Percentiles rank a stretch among this genome's conserved stretches.
Conservation (phyloP, 2,888 invertebrate species). For the Lithophane semibrunnea region DNA sequence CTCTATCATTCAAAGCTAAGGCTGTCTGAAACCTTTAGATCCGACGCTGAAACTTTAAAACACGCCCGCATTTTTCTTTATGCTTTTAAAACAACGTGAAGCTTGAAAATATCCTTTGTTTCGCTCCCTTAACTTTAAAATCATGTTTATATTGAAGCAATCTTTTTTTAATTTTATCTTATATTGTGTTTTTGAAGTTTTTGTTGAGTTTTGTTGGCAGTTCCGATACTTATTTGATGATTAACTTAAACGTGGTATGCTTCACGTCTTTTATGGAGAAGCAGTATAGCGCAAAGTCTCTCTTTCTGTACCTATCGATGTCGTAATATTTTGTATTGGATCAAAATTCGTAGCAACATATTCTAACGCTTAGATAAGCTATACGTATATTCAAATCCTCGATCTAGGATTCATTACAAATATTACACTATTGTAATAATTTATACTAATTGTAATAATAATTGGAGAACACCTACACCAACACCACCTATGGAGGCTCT, state of each 20-base stretch:
- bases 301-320: not conserved
- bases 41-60: slow-evolving; percentile 75
- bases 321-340: not conserved
- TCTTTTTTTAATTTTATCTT: slow-evolving; percentile 36
- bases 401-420: not conserved
- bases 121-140: slow-evolving; percentile 47
- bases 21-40: slow-evolving; percentile 70
- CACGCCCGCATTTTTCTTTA: slow-evolving; percentile 71
- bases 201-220: not conserved
- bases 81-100: slow-evolving; percentile 69
- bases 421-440: too few relatives aligned
- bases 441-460: too few relatives aligned
- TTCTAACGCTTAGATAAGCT: not conserved
- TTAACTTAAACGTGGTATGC: not conserved
- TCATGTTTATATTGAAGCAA: slow-evolving; percentile 45
- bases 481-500: too few relatives aligned
- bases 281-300: too few relatives aligned
- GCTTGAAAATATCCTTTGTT: slow-evolving; percentile 63
- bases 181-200: not conserved
- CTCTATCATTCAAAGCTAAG: slow-evolving; percentile 69
- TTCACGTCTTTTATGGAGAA: not conserved
- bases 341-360: not conserved
- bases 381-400: not conserved
- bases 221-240: not conserved
- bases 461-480: too few relatives aligned